phyloP scores from a whole-genome alignment of 2,888 invertebrate genomes.

The Drosophila borealis region DNA sequence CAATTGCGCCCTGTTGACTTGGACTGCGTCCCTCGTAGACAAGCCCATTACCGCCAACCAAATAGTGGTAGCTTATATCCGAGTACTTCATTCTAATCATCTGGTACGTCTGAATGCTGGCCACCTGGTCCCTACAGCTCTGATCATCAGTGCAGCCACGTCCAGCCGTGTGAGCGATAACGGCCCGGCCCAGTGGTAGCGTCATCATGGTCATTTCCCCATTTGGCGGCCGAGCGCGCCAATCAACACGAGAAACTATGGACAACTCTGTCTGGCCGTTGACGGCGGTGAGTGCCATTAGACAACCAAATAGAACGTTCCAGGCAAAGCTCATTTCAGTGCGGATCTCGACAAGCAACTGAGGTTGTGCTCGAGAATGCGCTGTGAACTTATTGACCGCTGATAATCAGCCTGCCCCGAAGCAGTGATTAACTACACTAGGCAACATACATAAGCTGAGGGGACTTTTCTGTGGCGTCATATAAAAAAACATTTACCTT shows the following conservation, averaged over 20 bases:
- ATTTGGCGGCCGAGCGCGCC: slow-evolving; percentile 88
- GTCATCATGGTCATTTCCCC: slow-evolving; percentile 79
- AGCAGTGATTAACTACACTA: slow-evolving; percentile 25
- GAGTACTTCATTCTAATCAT: slow-evolving; percentile 87
- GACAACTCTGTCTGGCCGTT: slow-evolving; percentile 46
- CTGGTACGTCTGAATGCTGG: slow-evolving; percentile 88
- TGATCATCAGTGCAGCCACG: slow-evolving; percentile 85
- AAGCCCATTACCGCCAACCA: slow-evolving; percentile 91
- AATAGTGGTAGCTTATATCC: slow-evolving; percentile 91
- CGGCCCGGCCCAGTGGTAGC: slow-evolving; percentile 86
- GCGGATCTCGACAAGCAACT: slow-evolving; percentile 40
- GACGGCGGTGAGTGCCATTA: slow-evolving; percentile 18
- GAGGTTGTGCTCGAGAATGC: slow-evolving; percentile 10
- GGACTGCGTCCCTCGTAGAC: slow-evolving; percentile 91
- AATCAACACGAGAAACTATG: slow-evolving; percentile 87
- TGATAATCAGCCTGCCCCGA: slow-evolving; percentile 50
- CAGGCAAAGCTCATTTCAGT: slow-evolving; percentile 43
- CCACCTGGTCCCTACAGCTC: slow-evolving; percentile 86
- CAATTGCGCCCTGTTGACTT: slow-evolving; percentile 89
- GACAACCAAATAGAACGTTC: slow-evolving; percentile 11
- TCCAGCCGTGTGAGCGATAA: slow-evolving; percentile 88
- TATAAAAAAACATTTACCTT: slow-evolving; percentile 10
- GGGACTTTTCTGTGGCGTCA: slow-evolving; percentile 41
- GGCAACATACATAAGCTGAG: slow-evolving; percentile 14
- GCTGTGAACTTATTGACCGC: slow-evolving; percentile 49